Evolutionary conservation across 2,113 vertebrate species (phyloP).

Genomic region (Otolemur garnettii): DNA sequence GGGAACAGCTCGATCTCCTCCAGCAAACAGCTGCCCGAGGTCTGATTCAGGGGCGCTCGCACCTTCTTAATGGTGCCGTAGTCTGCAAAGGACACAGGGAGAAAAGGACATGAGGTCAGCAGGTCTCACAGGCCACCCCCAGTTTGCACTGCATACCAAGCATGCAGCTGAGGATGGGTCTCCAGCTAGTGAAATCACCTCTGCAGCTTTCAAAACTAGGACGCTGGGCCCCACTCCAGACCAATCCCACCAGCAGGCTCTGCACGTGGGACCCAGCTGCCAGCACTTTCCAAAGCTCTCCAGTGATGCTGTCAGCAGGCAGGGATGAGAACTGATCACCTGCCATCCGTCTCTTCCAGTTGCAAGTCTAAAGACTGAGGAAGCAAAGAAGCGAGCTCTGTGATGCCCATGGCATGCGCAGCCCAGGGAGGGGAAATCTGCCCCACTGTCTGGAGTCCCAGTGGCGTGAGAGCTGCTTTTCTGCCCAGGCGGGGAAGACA

Average conservation of each 20-base stretch:
- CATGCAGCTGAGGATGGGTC: too few species aligned
- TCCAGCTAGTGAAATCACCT: neutral
- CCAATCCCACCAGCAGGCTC: fast-evolving
- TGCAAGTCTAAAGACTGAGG: neutral
- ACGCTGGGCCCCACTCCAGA: fast-evolving
- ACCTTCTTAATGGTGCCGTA: slow-evolving; percentile 98
- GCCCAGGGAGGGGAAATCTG: neutral
- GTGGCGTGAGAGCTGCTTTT: too few species aligned
- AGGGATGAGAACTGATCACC: neutral
- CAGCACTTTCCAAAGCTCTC: fast-evolving
- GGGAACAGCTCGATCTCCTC: slow-evolving; percentile 97
- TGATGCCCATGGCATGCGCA: too few species aligned
- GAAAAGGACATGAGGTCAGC: neutral
- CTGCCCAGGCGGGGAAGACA: neutral
- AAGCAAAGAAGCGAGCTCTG: too few species aligned
- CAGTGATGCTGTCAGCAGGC: fast-evolving
- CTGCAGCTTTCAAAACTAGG: too few species aligned
- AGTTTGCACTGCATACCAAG: fast-evolving
- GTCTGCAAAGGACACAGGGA: slow-evolving; percentile 87
- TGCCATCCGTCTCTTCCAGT: neutral
- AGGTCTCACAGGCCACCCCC: neutral
- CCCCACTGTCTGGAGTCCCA: neutral
- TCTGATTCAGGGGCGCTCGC: slow-evolving; percentile 94
- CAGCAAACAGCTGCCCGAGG: slow-evolving; percentile 93
- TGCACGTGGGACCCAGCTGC: fast-evolving